Conservation (phyloP, 2,797 vertebrate genomes). For the Mormyrus proboscirostris region DNA sequence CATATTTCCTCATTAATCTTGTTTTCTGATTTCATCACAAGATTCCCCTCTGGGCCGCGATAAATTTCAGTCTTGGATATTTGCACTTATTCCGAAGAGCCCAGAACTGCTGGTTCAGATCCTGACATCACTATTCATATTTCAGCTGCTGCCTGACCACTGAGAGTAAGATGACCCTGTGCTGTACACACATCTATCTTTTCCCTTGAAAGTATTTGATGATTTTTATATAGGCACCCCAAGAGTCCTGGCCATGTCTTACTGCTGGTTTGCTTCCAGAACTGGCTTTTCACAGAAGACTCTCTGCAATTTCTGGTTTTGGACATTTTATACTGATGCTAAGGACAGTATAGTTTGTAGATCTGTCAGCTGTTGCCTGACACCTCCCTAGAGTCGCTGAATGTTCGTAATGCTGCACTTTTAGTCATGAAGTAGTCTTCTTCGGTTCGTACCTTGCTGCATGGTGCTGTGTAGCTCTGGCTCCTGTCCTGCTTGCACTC, state of each 20-base stretch:
- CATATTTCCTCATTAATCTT: conserved; percentile 21
- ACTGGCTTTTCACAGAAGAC: background rate
- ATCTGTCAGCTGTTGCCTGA: background rate
- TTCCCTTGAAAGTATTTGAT: background rate
- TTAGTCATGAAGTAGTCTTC: background rate
- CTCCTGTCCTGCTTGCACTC: background rate
- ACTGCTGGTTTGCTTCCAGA: background rate
- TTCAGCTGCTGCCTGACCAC: background rate
- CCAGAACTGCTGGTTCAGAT: background rate
- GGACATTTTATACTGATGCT: background rate
- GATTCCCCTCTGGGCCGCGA: conserved; percentile 1
- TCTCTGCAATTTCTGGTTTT: background rate
- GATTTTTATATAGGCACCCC: background rate
- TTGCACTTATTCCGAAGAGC: background rate
- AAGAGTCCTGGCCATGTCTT: background rate
- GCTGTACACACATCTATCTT: background rate
- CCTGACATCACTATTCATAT: background rate
- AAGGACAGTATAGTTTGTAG: background rate
- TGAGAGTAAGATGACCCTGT: background rate
- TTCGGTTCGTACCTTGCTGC: background rate
- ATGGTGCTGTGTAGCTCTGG: background rate
- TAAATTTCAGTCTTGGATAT: background rate
- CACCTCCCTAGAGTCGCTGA: background rate
- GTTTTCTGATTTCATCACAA: background rate
- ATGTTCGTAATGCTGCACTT: background rate